Base-by-base conservation (phyloP, 2,113 vertebrate species). In the Nesoenas mayeri region DNA sequence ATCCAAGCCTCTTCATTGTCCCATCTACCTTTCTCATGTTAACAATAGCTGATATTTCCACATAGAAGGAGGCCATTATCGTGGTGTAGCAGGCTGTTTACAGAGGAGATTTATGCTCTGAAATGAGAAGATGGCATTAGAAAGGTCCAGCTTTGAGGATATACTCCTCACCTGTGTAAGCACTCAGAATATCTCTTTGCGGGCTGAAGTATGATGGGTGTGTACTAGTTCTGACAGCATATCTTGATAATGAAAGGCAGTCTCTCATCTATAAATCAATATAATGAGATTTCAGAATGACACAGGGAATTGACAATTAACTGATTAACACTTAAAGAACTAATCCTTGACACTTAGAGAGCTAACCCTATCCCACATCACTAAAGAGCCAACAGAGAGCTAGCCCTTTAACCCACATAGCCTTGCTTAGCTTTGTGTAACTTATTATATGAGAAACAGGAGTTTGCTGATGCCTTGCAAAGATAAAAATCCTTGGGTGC, bases 11-110 rank as follows among this genome's bases (percentile, higher is more conserved):
- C 15, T 72, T 60, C 19, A 36, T 54, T 12, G 6, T 64, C 17
- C 28, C 6, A 21, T 42, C 11, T 48, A 36, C 19, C 5, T 48
- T 60, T 72, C 21, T 61, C 26, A 25, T 75, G 50, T 79, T 31
- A 79, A 56, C 5, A 28, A 20, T 36, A 19, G 14, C 6, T 54
- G 11, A 36, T 62, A 36, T 72, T 92, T 79, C 17, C 44, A 54
- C 22, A 2, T 4, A 71, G 29, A 66, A 4, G 8, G 5, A 36
- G 21, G 19, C 24, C 0, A 2, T 5, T 15, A 40, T 11, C 10
- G 12, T 10, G 51, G 22, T 3, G 31, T 15, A 24, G 5, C 22
- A 79, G 61, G 65, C 31, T 28, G 22, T 44, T 70, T 36, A 53
- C 5, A 50, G 40, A 53, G 11, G 53, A 62, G 54, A 56, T 21